Base-by-base conservation (phyloP, 2,797 vertebrate genomes). In the Cygnus olor region DNA sequence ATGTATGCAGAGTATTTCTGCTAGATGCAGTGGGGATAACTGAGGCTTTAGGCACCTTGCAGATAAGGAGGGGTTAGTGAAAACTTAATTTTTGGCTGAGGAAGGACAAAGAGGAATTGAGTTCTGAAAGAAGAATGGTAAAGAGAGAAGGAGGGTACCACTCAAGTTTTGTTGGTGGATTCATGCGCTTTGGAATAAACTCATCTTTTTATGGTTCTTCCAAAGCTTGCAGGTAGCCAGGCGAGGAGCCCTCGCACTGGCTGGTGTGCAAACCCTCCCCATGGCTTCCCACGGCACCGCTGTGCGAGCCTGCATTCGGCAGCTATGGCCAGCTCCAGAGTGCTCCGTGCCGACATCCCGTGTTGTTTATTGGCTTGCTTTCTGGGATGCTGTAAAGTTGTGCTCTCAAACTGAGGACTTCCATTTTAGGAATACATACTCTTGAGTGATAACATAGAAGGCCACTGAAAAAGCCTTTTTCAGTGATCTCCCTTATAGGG, bases 401-500 rank as follows among this genome's bases (percentile, higher is more conserved):
- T 4, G 1, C 0, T 9, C 53, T 64, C 9, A 0, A 17, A 38
- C 65, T 3, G 10, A 34, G 63, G 32, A 19, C 45, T 42, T 58
- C 38, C 27, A 0, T 51, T 49, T 53, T 64, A 44, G 73, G 68
- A 74, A 42, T 47, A 34, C 10, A 1, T 14, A 2, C 22, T 28
- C 60, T 2, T 24, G 8, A 74, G 76, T 9, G 8, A 1, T 56
- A 25, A 19, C 1, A 2, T 1, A 32, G 25, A 14, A 30, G 14
- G 42, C 68, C 36, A 64, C 28, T 0, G 3, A 34, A 49, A n/a
- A 53, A 45, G 58, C 18, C 1, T 56, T 79, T 60, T 30, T 68
- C 49, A 15, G 36, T 22, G 24, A 38, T 71, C 16, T 83, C 40
- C 45, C 0, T 36, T 65, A n/a, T 9, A 32, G 51, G 49, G 74